Base-by-base conservation (phyloP, 2,888 invertebrate species). In the Lasiommata megera region DNA sequence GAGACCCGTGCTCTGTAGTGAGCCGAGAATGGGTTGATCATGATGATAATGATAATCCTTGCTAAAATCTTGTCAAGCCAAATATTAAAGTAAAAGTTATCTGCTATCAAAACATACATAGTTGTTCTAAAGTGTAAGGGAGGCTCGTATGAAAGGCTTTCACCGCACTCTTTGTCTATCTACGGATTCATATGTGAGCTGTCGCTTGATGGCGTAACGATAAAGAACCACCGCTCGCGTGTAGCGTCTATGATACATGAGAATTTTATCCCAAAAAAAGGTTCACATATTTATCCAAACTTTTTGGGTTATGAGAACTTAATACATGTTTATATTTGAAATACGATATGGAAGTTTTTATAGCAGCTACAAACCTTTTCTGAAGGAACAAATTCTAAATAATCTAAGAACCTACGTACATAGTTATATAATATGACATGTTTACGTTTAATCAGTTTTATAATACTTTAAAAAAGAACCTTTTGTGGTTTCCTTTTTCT, bases 141-240 rank as follows among this genome's bases (percentile, higher is more conserved):
- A 62, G 51, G 40, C 48, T 53, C 29, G 55, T 50, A 58, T 63
- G 60, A 65, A 64, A 66, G 60, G 62, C 65, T 64, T 66, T 67
- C 65, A 66, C 41, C 54, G 56, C 43, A 53, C 54, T 63, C 64
- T 67, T 64, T 67, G 62, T 67, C 56, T 65, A 55, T 57, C 53
- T 56, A 56, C 62, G 62, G 63, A 65, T 65, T 65, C 65, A 59
- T 59, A 56, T 58, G 61, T 58, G 60, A 61, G 65, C 61, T 64
- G 59, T 58, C 56, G 58, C 57, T 55, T 57, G 58, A 64, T 54
- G 55, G 52, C 52, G 53, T 52, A 53, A 46, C 56, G 46, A 59
- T 59, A 52, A 59, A 59, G 51, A 41, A 51, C 44, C 36, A 44
- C 29, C 18, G 44, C 51, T 16, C 23, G 17, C 37, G 11, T 52